phyloP scores from a whole-genome alignment of 2,113 vertebrate genomes.

The Tachysurus fulvidraco region DNA sequence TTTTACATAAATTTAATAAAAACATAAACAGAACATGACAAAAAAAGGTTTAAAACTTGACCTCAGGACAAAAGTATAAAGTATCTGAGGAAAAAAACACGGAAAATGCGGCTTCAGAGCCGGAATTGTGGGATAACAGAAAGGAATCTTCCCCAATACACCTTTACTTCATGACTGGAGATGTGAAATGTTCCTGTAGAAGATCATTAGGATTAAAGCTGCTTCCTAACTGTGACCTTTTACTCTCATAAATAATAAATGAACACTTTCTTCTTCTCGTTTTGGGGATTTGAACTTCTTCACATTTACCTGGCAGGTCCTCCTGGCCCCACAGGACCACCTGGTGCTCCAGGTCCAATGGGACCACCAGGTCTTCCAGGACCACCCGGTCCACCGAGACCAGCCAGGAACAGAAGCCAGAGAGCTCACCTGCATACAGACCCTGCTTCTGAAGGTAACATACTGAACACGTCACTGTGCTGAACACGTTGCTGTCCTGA shows the following conservation, averaged over 20 bases:
- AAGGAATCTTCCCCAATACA: neutral
- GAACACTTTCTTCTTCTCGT: neutral
- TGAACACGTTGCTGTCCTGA: no score
- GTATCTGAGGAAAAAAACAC: neutral
- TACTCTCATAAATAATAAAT: neutral
- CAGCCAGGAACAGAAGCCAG: constrained; percentile 73
- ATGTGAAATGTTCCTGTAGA: no score
- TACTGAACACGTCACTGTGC: no score
- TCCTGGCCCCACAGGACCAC: constrained; percentile 75
- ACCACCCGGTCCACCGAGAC: constrained; percentile 70
- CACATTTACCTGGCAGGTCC: constrained; percentile 41
- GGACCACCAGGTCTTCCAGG: constrained; percentile 75
- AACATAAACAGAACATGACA: neutral
- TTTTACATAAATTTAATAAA: neutral
- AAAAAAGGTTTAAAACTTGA: neutral
- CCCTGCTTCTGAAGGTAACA: constrained; percentile 63
- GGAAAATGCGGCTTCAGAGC: neutral
- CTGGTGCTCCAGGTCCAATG: constrained; percentile 68
- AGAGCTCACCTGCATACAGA: constrained; percentile 66
- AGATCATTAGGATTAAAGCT: neutral
- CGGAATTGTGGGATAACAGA: neutral
- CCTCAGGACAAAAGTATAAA: neutral
- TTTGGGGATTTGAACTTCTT: neutral
- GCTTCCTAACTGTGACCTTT: neutral
- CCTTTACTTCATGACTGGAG: neutral